phyloP scores from a whole-genome alignment of 2,797 vertebrate species.

The Clarias laeviceps region DNA sequence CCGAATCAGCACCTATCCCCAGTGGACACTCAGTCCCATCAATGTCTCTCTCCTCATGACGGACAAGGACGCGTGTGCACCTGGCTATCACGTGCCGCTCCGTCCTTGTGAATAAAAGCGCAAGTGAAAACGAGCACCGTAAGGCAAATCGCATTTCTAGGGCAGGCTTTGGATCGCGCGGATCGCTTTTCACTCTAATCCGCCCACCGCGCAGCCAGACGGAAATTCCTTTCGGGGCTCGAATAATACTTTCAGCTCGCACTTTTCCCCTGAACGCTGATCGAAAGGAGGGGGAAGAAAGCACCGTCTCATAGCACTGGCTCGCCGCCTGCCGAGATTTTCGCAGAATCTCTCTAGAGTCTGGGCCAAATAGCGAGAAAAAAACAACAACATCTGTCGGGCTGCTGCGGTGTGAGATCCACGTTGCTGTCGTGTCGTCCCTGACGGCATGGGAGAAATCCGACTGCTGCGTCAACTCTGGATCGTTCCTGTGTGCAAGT shows the following conservation, averaged over 20 bases:
- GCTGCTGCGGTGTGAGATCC: slow-evolving; percentile 26
- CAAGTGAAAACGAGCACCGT: slow-evolving; percentile 13
- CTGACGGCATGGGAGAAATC: slow-evolving; percentile 24
- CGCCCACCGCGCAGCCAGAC: not conserved
- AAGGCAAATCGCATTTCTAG: slow-evolving; percentile 44
- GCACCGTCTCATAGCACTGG: slow-evolving; percentile 18
- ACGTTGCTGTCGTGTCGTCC: slow-evolving; percentile 26
- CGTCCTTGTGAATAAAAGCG: not conserved
- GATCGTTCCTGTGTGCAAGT: not conserved
- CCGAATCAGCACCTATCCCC: not conserved
- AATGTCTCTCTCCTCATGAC: not conserved
- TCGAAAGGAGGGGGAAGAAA: not conserved
- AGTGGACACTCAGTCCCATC: not conserved
- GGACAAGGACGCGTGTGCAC: slow-evolving; percentile 24
- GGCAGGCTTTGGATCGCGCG: slow-evolving; percentile 11
- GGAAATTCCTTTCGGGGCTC: slow-evolving; percentile 39
- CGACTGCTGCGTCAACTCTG: slow-evolving; percentile 10
- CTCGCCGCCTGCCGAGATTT: slow-evolving; percentile 24
- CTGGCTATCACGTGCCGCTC: slow-evolving; percentile 45
- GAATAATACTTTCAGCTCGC: slow-evolving; percentile 26
- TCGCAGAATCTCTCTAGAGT: slow-evolving; percentile 39
- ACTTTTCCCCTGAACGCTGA: slow-evolving; percentile 3
- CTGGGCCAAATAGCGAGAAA: slow-evolving; percentile 32
- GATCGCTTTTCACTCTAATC: slow-evolving; percentile 25
- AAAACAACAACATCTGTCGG: slow-evolving; percentile 39